Conservation (phyloP, 2,797 vertebrate species). For the Neosilurus mollespiculum region DNA sequence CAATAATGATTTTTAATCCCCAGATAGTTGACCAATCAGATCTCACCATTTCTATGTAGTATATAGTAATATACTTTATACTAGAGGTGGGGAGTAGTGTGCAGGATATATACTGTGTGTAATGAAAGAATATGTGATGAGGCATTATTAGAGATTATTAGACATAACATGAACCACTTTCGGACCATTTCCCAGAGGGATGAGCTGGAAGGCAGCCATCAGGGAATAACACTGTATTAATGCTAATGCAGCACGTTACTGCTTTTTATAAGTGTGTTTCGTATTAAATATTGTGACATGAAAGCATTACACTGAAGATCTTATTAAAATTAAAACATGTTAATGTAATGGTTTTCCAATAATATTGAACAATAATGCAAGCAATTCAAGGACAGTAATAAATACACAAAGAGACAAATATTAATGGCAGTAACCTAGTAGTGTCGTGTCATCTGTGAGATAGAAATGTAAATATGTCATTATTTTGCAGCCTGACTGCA, state of each 20-base stretch:
- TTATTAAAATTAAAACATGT: not conserved
- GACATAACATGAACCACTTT: not conserved
- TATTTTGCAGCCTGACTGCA: not conserved
- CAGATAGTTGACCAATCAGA: no score
- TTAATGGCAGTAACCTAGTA: not conserved
- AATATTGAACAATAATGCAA: not conserved
- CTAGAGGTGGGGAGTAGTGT: no score
- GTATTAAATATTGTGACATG: not conserved
- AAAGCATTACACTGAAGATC: not conserved
- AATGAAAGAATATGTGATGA: not conserved
- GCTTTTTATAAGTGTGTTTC: not conserved
- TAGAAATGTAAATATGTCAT: constrained; percentile 10
- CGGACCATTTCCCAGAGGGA: not conserved
- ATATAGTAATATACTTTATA: no score
- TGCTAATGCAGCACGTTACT: not conserved
- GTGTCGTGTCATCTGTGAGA: not conserved
- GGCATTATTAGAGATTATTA: not conserved
- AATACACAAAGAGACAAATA: not conserved
- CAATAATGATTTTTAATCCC: no score
- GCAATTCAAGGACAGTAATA: not conserved
- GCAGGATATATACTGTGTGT: not conserved
- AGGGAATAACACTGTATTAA: not conserved
- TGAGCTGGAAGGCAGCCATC: not conserved
- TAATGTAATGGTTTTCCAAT: not conserved
- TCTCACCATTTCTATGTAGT: no score